phyloP scores from a whole-genome alignment of 2,113 vertebrate species.

The Trematocara variabile region DNA sequence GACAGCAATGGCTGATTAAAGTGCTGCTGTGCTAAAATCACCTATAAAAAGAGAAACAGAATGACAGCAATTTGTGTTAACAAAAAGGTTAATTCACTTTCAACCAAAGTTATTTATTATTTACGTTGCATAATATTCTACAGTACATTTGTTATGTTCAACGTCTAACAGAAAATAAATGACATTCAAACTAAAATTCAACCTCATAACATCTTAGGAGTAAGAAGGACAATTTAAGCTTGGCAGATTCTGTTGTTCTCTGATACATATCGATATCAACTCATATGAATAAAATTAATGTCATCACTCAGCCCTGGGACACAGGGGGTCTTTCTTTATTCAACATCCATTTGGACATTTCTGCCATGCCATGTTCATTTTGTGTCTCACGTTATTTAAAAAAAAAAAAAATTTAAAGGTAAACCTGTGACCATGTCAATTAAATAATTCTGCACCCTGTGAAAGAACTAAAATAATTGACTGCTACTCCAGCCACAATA shows the following conservation, averaged over 20 bases:
- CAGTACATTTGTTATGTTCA: background rate
- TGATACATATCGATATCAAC: background rate
- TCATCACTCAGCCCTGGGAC: background rate
- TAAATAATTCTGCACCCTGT: background rate
- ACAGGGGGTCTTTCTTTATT: background rate
- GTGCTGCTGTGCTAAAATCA: background rate
- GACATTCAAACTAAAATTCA: background rate
- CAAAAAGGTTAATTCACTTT: background rate
- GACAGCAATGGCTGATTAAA: background rate
- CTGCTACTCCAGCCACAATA: background rate
- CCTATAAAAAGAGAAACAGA: background rate
- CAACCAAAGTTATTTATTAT: rapidly evolving
- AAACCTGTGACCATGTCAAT: background rate
- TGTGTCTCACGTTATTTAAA: background rate
- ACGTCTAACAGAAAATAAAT: background rate
- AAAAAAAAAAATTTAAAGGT: background rate
- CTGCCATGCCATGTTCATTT: background rate
- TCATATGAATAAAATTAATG: rapidly evolving
- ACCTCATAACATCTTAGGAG: background rate
- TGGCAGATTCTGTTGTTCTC: background rate
- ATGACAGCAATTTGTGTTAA: background rate
- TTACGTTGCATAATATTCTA: background rate
- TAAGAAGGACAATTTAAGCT: background rate
- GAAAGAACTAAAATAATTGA: background rate
- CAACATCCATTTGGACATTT: background rate